phyloP scores from a whole-genome alignment of 2,113 vertebrate genomes.

The Stigmatopora argus region DNA sequence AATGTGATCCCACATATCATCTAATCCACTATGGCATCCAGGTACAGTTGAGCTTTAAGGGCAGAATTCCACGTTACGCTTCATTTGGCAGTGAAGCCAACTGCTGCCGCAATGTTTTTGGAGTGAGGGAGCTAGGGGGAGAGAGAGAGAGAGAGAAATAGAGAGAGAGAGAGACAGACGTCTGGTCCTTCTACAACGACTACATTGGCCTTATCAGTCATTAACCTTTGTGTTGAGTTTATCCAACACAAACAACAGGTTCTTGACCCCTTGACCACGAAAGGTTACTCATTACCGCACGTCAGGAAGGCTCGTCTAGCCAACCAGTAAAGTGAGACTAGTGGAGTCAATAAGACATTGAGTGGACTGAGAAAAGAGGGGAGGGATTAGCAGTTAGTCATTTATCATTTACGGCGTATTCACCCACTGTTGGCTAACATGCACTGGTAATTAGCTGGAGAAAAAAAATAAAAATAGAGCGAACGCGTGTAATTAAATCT shows the following conservation, averaged over 20 bases:
- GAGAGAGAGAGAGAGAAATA: too few relatives aligned
- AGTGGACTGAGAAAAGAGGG: constrained; percentile 19
- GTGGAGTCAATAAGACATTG: constrained; percentile 41
- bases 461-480: constrained; percentile 4
- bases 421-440: constrained; percentile 3
- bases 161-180: not conserved
- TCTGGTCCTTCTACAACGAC: not conserved
- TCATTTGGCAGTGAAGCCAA: constrained; percentile 19
- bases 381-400: constrained; percentile 35
- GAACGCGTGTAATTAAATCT: constrained; percentile 11
- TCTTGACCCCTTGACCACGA: constrained; percentile 53
- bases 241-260: constrained; percentile 52
- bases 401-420: constrained; percentile 41
- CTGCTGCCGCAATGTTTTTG: constrained; percentile 18
- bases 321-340: constrained; percentile 35
- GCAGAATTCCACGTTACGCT: constrained; percentile 28
- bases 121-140: too few relatives aligned
- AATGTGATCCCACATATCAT: not conserved
- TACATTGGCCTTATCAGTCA: constrained; percentile 32
- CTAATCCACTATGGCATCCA: too few relatives aligned
- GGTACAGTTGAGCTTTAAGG: constrained; percentile 15
- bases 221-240: constrained; percentile 55
- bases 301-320: constrained; percentile 33
- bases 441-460: constrained; percentile 6
- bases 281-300: constrained; percentile 56